These are phyloP conservation scores for Edolisoma coerulescens DNA, from an alignment of 2,113 vertebrate species.

Conservation along the genomic window DNA sequence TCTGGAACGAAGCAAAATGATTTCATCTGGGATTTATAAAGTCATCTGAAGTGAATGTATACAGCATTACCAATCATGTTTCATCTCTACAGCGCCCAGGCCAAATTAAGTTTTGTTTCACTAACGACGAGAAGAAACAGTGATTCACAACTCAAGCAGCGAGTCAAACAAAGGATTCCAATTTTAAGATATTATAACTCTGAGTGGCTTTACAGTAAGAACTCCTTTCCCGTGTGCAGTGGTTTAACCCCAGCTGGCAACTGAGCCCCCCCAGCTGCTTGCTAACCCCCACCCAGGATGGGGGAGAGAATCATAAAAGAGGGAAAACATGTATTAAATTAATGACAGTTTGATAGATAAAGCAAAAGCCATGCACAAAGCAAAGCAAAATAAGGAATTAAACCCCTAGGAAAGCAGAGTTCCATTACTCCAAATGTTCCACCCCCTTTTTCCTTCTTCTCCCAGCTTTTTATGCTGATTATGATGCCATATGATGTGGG, in stretches of 20 bases:
- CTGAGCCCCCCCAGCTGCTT: background rate
- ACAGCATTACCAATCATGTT: conserved; percentile 38
- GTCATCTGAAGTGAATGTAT: conserved; percentile 45
- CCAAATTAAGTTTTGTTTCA: conserved; percentile 60
- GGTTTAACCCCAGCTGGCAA: background rate
- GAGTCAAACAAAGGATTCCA: conserved; percentile 46
- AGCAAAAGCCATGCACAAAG: background rate
- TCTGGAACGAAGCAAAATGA: background rate
- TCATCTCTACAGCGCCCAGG: background rate
- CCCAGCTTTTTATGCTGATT: background rate
- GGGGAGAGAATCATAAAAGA: background rate
- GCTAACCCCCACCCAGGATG: background rate
- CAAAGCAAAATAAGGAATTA: background rate
- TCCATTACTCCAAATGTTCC: background rate
- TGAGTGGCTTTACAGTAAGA: background rate
- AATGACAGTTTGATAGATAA: background rate
- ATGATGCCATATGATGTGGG: background rate
- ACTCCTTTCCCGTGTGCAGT: background rate
- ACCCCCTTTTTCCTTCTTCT: background rate
- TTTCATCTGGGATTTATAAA: conserved; percentile 61
- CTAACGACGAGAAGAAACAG: conserved; percentile 36
- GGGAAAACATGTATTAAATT: background rate
- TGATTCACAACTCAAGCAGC: background rate
- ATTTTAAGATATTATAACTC: background rate
- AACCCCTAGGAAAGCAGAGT: background rate